Percentiles rank a stretch among this genome's conserved stretches.
Conservation (phyloP, 2,797 vertebrate genomes). For the Gambelia wislizenii region DNA sequence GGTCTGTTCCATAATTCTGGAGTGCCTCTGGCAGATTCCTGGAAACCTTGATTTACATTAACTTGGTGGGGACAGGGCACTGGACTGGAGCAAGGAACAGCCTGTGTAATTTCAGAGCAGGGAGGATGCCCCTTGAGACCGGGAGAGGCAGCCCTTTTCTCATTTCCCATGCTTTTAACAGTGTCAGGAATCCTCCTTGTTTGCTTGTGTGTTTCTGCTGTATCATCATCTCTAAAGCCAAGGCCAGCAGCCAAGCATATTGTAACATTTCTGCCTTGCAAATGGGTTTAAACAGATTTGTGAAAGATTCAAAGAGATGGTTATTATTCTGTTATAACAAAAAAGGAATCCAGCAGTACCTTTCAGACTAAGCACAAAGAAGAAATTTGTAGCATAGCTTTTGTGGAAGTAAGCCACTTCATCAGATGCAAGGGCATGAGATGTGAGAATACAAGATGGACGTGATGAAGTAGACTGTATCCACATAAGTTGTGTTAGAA, state of each 20-base stretch:
- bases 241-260: not conserved
- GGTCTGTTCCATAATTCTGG: not conserved
- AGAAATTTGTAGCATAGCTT: too few species aligned
- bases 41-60: not conserved
- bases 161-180: not conserved
- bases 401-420: too few species aligned
- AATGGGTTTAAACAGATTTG: too few species aligned
- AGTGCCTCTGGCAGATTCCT: not conserved
- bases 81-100: not conserved
- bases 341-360: too few species aligned
- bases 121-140: not conserved
- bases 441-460: too few species aligned
- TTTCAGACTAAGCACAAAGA: too few species aligned
- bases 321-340: too few species aligned
- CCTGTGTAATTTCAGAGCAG: not conserved
- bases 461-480: too few species aligned
- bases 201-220: not conserved
- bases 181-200: not conserved
- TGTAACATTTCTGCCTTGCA: not conserved
- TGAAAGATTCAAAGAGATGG: not conserved
- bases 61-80: not conserved
- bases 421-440: too few species aligned
- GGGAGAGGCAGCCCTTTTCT: not conserved
- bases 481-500: too few species aligned
- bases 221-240: not conserved